Conservation (phyloP, 1,140 invertebrate species). For the Zaprionus lachaisei region DNA sequence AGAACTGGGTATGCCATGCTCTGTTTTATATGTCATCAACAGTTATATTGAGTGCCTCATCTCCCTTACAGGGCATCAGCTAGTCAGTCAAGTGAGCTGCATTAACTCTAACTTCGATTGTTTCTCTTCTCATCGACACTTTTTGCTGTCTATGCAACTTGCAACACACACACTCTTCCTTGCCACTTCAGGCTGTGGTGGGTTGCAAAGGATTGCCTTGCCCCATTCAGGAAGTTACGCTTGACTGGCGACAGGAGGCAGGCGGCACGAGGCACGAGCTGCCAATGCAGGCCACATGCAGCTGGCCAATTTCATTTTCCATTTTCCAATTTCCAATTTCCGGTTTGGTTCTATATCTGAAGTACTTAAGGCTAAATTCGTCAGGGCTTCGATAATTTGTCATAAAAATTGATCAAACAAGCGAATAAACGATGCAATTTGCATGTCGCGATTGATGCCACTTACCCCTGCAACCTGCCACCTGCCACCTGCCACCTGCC, state of each 20-base stretch:
- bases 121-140: slow-evolving; percentile 28
- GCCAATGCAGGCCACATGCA: slow-evolving; percentile 9
- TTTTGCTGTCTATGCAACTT: slow-evolving; percentile 54
- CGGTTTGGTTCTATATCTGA: slow-evolving; percentile 12
- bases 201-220: slow-evolving; percentile 19
- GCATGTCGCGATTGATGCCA: slow-evolving; percentile 63
- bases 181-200: slow-evolving; percentile 22
- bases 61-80: neutral
- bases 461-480: neutral
- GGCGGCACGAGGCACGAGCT: neutral
- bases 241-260: slow-evolving; percentile 12
- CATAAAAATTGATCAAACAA: slow-evolving; percentile 83
- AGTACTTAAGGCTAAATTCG: slow-evolving; percentile 8
- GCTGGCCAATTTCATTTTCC: neutral
- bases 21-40: too few relatives aligned
- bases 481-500: neutral
- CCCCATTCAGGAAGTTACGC: slow-evolving; percentile 31
- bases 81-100: neutral
- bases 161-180: slow-evolving; percentile 55
- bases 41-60: too few relatives aligned
- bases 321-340: slow-evolving; percentile 30
- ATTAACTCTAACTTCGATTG: neutral
- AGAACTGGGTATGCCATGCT: too few relatives aligned
- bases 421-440: slow-evolving; percentile 73
- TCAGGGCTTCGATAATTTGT: slow-evolving; percentile 68